Evolutionary conservation across 2,888 invertebrate species (phyloP).

Genomic region (Phytoseiulus persimilis): DNA sequence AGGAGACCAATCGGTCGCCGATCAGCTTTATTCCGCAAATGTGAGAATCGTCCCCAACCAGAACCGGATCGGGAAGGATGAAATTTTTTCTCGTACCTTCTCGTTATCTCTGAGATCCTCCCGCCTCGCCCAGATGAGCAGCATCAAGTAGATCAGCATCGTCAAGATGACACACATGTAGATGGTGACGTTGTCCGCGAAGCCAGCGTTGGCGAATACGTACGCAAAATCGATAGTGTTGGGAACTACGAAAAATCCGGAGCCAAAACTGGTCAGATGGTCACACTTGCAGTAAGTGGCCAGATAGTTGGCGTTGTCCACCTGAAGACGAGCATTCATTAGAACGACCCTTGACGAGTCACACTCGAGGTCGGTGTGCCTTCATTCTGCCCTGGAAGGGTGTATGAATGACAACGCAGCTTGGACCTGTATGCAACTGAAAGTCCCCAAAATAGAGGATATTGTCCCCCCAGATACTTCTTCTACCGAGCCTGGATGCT

Average conservation of each 20-base stretch:
- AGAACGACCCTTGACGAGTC: not conserved
- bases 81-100: constrained; percentile 47
- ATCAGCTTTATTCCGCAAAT: not conserved
- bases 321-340: constrained; percentile 40
- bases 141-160: constrained; percentile 48
- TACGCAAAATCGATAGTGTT: constrained; percentile 53
- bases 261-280: constrained; percentile 53
- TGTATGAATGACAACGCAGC: no score
- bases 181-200: constrained; percentile 49
- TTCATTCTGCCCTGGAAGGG: no score
- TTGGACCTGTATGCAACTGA: no score
- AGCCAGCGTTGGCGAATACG: constrained; percentile 52
- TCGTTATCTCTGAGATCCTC: constrained; percentile 51
- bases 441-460: no score
- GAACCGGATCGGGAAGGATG: not conserved
- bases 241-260: constrained; percentile 52
- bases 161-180: constrained; percentile 51
- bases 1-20: not conserved
- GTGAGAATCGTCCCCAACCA: not conserved
- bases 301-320: constrained; percentile 45
- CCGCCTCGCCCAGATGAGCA: constrained; percentile 50
- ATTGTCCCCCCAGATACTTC: no score
- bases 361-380: not conserved
- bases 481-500: no score
- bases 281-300: constrained; percentile 47